A percentile compares a stretch with the other conserved stretches of the same genome.
These are phyloP conservation scores for Penelope pileata DNA, from an alignment of 2,113 vertebrate species.

Conservation along the genomic window DNA sequence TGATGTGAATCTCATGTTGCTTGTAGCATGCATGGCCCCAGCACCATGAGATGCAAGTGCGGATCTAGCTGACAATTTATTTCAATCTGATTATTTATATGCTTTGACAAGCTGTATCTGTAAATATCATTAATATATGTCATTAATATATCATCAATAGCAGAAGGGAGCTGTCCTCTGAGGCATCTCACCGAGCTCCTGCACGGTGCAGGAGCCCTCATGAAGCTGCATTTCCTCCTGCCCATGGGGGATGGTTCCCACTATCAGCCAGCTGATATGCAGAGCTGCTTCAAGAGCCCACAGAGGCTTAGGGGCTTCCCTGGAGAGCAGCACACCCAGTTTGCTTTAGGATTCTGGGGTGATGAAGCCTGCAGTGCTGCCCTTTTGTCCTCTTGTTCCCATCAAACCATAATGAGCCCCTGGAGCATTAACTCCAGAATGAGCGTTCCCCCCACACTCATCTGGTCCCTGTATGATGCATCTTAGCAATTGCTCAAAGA, in stretches of 20 bases:
- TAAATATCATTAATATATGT: not conserved
- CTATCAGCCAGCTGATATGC: not conserved
- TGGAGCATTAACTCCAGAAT: not conserved
- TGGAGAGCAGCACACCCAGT: not conserved
- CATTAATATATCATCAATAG: not conserved
- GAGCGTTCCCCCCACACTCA: no score
- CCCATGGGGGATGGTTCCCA: not conserved
- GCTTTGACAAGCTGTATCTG: not conserved
- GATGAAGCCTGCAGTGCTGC: rapidly evolving
- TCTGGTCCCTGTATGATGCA: not conserved
- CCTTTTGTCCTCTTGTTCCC: not conserved
- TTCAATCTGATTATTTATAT: not conserved
- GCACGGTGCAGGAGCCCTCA: no score
- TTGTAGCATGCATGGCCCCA: no score
- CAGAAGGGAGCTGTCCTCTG: not conserved
- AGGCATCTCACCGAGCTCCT: not conserved
- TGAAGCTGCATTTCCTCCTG: not conserved
- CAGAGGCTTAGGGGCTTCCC: not conserved
- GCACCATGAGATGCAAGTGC: not conserved
- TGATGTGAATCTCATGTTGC: not conserved
- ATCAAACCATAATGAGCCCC: not conserved
- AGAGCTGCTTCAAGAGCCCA: not conserved
- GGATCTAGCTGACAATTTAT: not conserved
- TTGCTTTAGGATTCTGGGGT: not conserved
- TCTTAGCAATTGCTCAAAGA: not conserved